These are phyloP conservation scores for Priocnemis perturbator DNA, from an alignment of 2,888 invertebrate genomes.

Conservation along the genomic window DNA sequence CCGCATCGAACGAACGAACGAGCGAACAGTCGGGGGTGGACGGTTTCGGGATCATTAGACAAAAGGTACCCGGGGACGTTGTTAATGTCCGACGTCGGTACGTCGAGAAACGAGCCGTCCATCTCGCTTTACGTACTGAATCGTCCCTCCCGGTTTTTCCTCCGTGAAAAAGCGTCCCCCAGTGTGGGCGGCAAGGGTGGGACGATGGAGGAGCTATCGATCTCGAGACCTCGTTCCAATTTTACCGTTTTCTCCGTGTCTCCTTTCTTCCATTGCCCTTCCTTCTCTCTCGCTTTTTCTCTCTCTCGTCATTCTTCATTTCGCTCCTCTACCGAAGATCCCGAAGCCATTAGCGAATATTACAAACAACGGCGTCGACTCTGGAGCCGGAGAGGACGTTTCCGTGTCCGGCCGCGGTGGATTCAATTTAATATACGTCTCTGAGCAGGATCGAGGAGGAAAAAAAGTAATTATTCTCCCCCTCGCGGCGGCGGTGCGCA, in stretches of 20 bases:
- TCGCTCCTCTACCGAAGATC: background rate
- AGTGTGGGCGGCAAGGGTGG: slow-evolving; percentile 10
- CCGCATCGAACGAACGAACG: slow-evolving; percentile 37
- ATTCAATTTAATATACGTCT: background rate
- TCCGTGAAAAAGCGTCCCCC: slow-evolving; percentile 39
- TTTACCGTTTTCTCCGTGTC: slow-evolving; percentile 6
- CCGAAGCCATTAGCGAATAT: slow-evolving; percentile 12
- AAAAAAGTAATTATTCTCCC: no score
- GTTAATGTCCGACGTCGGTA: slow-evolving; percentile 51
- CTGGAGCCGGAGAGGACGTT: no score
- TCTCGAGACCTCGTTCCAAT: slow-evolving; percentile 20
- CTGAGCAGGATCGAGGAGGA: background rate
- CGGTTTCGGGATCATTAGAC: slow-evolving; percentile 50
- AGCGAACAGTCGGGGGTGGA: slow-evolving; percentile 11
- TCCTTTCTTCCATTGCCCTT: slow-evolving; percentile 20
- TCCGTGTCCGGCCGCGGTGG: background rate
- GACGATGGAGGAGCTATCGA: slow-evolving; percentile 33
- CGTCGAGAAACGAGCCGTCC: slow-evolving; percentile 39
- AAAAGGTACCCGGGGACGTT: slow-evolving; percentile 39
- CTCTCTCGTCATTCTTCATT: slow-evolving; percentile 27
- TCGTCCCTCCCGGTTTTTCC: slow-evolving; percentile 35
- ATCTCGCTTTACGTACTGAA: slow-evolving; percentile 32
- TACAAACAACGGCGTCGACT: background rate
- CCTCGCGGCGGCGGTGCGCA: no score
- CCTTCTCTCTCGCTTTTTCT: slow-evolving; percentile 34